Evolutionary conservation across 2,797 vertebrate genomes (phyloP).

Genomic region (Rousettus madagascariensis): DNA sequence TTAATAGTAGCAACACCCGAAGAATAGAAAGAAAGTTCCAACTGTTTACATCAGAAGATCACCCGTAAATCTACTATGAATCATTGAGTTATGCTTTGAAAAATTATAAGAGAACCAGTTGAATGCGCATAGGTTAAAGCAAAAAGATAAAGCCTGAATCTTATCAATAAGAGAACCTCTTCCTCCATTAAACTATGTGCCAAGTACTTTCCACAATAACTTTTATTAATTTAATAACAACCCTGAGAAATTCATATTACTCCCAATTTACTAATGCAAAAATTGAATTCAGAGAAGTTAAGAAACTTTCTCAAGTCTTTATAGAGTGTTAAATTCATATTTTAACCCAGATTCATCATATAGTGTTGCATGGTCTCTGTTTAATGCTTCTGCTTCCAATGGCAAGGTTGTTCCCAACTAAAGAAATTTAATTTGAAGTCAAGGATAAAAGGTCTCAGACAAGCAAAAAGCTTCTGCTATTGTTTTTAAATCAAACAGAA

Average conservation of each 20-base stretch:
- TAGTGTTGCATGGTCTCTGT: not conserved
- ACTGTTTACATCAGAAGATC: not conserved
- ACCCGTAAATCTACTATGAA: not conserved
- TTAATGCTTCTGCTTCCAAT: not conserved
- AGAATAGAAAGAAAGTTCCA: not conserved
- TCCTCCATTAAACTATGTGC: not conserved
- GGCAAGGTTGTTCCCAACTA: not conserved
- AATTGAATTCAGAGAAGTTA: not conserved
- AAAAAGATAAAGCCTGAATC: not conserved
- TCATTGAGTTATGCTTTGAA: not conserved
- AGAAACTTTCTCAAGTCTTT: not conserved
- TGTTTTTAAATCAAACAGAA: not conserved
- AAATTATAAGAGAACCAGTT: not conserved
- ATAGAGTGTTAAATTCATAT: not conserved
- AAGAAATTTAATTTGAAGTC: constrained; percentile 10
- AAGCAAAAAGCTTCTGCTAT: not conserved
- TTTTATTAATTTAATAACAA: not conserved
- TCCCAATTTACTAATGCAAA: not conserved
- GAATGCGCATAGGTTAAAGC: not conserved
- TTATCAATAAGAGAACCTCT: not conserved
- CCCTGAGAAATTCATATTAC: not conserved
- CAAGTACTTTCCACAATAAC: not conserved
- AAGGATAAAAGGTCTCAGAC: not conserved
- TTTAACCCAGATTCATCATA: not conserved
- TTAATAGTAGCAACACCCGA: not conserved